Evolutionary conservation across 35 echinoderm and acorn worm species (phyloP).

Genomic region (Strongylocentrotus purpuratus): DNA sequence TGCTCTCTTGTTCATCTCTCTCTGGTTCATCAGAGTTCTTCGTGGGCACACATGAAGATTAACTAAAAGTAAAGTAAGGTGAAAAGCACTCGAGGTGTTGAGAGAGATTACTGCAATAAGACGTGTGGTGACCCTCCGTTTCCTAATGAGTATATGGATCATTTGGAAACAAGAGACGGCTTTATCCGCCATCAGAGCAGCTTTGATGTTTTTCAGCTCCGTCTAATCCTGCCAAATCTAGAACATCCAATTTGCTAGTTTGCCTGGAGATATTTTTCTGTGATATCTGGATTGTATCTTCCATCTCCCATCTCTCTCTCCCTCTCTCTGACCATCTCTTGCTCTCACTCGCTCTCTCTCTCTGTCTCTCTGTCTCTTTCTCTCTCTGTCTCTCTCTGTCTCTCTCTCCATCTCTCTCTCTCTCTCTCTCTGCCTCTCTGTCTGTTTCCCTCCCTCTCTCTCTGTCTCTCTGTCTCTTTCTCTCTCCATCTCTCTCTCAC

Average conservation of each 20-base stretch:
- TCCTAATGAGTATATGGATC: conserved; percentile 17
- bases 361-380: background rate
- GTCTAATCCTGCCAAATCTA: background rate
- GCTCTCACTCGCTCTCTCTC: background rate
- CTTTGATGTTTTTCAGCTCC: background rate
- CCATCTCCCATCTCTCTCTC: background rate
- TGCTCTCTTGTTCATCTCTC: background rate
- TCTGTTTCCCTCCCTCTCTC: background rate
- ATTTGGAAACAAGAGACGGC: background rate
- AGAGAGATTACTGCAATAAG: background rate
- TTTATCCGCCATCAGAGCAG: background rate
- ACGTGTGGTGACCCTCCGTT: background rate
- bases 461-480: background rate
- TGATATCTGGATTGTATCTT: background rate
- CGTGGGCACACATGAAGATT: background rate
- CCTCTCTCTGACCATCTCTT: background rate
- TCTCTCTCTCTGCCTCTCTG: background rate
- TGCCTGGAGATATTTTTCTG: conserved; percentile 22
- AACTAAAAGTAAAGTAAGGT: background rate
- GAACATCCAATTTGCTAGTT: conserved; percentile 25
- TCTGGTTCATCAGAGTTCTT: no score
- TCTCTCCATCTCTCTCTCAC: no score
- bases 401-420: background rate
- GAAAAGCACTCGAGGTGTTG: background rate
- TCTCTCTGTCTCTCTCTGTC: background rate